Percentiles rank a stretch among this genome's conserved stretches.
phyloP scores from a whole-genome alignment of 2,797 vertebrate species.

The Leptodactylus fallax region DNA sequence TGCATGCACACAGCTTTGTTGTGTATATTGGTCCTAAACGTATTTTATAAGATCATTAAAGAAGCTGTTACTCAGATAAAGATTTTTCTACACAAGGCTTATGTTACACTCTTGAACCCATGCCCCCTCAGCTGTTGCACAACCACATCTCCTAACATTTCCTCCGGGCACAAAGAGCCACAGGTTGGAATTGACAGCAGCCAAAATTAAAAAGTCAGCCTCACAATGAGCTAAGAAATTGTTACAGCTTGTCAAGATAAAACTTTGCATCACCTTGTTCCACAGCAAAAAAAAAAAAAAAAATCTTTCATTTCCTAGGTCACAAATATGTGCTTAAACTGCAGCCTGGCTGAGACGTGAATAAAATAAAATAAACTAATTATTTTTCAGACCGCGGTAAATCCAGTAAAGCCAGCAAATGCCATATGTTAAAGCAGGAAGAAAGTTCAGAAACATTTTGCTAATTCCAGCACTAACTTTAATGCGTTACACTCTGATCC shows the following conservation, averaged over 20 bases:
- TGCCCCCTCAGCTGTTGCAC: neutral
- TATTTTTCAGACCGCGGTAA: neutral
- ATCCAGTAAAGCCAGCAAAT: neutral
- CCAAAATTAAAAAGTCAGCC: neutral
- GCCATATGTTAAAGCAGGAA: slow-evolving; percentile 21
- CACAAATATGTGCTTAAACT: neutral
- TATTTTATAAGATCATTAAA: neutral
- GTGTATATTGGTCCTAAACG: too few species aligned
- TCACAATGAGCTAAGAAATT: neutral
- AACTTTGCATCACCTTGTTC: neutral
- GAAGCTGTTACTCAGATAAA: neutral
- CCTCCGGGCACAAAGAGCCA: neutral
- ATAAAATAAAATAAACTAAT: neutral
- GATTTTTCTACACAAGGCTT: neutral
- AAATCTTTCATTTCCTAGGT: neutral
- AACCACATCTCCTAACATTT: neutral
- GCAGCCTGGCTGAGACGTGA: neutral
- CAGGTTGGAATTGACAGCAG: neutral
- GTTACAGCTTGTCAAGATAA: neutral
- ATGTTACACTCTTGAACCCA: neutral
- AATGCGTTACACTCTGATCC: slow-evolving; percentile 28
- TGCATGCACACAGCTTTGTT: neutral
- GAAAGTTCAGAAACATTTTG: slow-evolving; percentile 28
- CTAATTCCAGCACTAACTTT: slow-evolving; percentile 34
- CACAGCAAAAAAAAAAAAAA: neutral